Evolutionary conservation across 53 echinoderm and acorn worm genomes (phyloP), one percentile per base, ranked within the genome.

Genomic region (Temnopleurus reevesii): DNA sequence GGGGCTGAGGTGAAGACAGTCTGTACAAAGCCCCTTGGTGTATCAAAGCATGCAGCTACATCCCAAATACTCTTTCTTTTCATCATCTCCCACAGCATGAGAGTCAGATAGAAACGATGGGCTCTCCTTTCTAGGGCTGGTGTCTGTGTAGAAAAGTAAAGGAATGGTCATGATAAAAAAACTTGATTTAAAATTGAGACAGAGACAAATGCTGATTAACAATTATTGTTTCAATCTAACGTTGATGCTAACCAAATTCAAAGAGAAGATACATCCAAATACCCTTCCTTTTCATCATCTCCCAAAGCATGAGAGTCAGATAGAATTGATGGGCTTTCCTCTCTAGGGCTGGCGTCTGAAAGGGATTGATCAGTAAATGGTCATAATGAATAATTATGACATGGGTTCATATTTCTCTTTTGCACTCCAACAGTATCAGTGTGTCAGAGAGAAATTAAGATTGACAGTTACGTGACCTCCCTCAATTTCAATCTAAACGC

Each of bases 1-100:
- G 97, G 95, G 10, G 97, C 92, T 1, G 97, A 93, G n/a, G 89
- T 85, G 76, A 97, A 97, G 46, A 97, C 65, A 47, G 89, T 87
- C 76, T 97, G 97, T 23, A 97, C 89, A 47, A 95, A 97, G 2
- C 97, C 97, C 25, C 97, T 57, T 12, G 97, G 95, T 1, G 93
- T 83, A 21, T 97, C 93, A 92, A 95, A 97, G 55, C 92, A 65
- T n/a, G 93, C 86, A 19, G 97, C 91, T 13, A 97, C 95, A 26
- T 93, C 91, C 97, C 97, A 97, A 30, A 97, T 77, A 18, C 92
- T 93, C 58, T 92, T 92, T 58, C 89, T 93, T 26, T 95, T 97
- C 35, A 95, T 76, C 33, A 97, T 81, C 34, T 91, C 89, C 95
- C 93, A 93, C 41, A 96, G 77, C 92, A 96, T 95, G 9, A 96